These are phyloP conservation scores for Yoshiicerus persimilis DNA, from an alignment of 1,140 invertebrate genomes.

Conservation along the genomic window DNA sequence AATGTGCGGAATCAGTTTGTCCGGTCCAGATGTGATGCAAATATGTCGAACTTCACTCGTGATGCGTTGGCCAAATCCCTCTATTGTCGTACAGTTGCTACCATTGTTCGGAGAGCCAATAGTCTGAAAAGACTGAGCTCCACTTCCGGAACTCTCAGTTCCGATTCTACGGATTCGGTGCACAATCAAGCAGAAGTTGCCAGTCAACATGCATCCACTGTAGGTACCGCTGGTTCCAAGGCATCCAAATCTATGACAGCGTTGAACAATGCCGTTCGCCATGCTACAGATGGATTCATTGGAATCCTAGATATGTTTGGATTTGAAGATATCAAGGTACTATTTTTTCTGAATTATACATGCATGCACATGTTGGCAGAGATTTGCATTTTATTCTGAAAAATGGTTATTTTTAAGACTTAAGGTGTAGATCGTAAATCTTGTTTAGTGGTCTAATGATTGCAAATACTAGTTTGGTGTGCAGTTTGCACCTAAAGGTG, in stretches of 20 bases:
- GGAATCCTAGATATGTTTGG: conserved; percentile 95
- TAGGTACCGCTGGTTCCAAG: conserved; percentile 80
- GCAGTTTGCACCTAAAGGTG: not conserved
- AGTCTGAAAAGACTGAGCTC: conserved; percentile 85
- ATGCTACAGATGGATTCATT: conserved; percentile 93
- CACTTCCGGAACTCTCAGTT: conserved; percentile 79
- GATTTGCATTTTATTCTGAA: not conserved
- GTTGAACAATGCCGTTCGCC: conserved; percentile 84
- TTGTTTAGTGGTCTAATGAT: not conserved
- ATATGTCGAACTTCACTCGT: conserved; percentile 80
- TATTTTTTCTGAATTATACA: no score
- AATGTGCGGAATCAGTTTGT: conserved; percentile 79
- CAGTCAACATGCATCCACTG: conserved; percentile 83
- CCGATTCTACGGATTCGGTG: conserved; percentile 87
- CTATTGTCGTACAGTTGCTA: conserved; percentile 92
- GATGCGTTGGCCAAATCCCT: conserved; percentile 89
- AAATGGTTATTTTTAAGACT: not conserved
- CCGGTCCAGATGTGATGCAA: conserved; percentile 78
- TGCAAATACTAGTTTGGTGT: not conserved
- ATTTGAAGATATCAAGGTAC: conserved; percentile 82
- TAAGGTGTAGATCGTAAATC: not conserved
- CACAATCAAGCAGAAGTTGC: conserved; percentile 76
- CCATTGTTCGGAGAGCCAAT: conserved; percentile 87
- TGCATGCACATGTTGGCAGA: not conserved
- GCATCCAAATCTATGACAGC: conserved; percentile 78